Conservation (phyloP, 2,797 vertebrate genomes). For the Alosa sapidissima region DNA sequence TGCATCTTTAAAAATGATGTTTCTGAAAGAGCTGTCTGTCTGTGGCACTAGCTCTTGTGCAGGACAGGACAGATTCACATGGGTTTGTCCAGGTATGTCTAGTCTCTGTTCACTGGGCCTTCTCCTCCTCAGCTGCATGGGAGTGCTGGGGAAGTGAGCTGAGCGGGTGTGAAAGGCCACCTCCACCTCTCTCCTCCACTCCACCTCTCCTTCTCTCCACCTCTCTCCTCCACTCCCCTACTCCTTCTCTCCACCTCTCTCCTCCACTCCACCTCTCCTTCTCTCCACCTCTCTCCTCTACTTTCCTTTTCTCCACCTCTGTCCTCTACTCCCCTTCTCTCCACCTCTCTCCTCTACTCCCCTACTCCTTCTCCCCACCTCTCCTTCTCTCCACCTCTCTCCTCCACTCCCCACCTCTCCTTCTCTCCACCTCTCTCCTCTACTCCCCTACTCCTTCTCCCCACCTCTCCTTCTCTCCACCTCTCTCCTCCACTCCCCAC, state of each 20-base stretch:
- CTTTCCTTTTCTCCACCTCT: background rate
- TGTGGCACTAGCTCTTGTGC: background rate
- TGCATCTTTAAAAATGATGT: background rate
- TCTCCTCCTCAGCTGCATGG: background rate
- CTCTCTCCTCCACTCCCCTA: too few relatives aligned
- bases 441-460: too few relatives aligned
- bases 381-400: background rate
- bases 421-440: too few relatives aligned
- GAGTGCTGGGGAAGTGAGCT: background rate
- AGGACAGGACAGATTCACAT: background rate
- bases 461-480: too few relatives aligned
- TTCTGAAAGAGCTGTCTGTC: background rate
- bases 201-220: too few relatives aligned
- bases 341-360: background rate
- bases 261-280: too few relatives aligned
- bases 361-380: background rate
- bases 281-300: background rate
- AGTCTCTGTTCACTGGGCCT: background rate
- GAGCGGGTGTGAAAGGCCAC: background rate
- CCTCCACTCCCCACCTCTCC: too few relatives aligned
- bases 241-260: too few relatives aligned
- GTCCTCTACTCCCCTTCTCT: too few relatives aligned
- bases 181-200: slow-evolving; percentile 7
- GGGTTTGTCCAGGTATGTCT: background rate
- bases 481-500: too few relatives aligned